A percentile compares a stretch with the other conserved stretches of the same genome.
Conservation (phyloP, 2,888 invertebrate species). For the Nasonovia ribisnigri region DNA sequence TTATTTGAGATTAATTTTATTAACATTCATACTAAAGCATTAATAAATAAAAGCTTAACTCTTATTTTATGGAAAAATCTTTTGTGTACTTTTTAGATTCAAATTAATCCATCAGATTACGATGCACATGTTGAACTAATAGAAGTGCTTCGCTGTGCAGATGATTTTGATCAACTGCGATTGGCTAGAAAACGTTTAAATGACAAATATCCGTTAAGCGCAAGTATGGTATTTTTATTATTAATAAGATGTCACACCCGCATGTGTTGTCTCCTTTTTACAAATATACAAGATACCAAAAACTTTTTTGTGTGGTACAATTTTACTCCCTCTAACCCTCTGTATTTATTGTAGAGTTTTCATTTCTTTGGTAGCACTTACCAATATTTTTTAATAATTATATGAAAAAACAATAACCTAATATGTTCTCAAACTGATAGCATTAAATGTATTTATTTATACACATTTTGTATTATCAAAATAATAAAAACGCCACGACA, state of each 20-base stretch:
- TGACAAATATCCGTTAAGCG: slow-evolving; percentile 65
- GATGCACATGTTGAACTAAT: slow-evolving; percentile 66
- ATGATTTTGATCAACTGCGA: slow-evolving; percentile 65
- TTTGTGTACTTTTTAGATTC: slow-evolving; percentile 59
- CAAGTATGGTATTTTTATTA: slow-evolving; percentile 59
- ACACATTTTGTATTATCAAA: too few relatives aligned
- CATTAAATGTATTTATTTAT: too few relatives aligned
- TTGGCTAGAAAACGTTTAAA: slow-evolving; percentile 62
- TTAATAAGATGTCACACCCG: background rate
- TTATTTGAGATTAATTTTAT: background rate
- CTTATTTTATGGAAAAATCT: background rate
- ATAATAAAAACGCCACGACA: too few relatives aligned
- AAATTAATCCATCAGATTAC: slow-evolving; percentile 63
- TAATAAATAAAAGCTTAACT: background rate
- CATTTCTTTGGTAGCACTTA: too few relatives aligned
- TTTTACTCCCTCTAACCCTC: too few relatives aligned
- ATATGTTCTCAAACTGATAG: too few relatives aligned
- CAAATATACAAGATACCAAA: too few relatives aligned
- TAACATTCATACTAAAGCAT: background rate
- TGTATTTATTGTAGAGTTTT: too few relatives aligned
- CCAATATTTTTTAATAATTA: too few relatives aligned
- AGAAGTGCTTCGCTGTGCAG: slow-evolving; percentile 46
- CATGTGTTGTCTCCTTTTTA: too few relatives aligned
- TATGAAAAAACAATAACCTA: too few relatives aligned
- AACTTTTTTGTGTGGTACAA: too few relatives aligned